Evolutionary conservation across 1,140 invertebrate genomes (phyloP), one percentile per base, ranked within the genome.

Genomic region (Saxidomus purpurata): DNA sequence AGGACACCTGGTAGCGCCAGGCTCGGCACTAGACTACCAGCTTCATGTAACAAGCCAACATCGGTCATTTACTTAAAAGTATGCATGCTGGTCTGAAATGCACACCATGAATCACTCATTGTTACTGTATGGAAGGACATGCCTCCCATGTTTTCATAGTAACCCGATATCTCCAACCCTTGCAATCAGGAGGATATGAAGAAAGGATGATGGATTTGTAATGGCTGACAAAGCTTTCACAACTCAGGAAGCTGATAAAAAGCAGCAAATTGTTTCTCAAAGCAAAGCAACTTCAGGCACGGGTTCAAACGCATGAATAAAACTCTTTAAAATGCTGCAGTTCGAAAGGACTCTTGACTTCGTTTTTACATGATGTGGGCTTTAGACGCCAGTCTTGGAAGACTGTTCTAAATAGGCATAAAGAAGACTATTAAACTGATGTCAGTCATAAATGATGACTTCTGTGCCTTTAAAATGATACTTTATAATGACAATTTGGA

Each of bases 41-140:
- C n/a, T 63, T 63, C 59, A 63, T 63, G 25, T 63, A 38, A 40
- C 67, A 71, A 11, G 67, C 34, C 22, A 36, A 36, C 67, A 71
- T 71, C 19, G 67, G 67, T 71, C 67, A 71, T 71, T n/a, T 71
- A 38, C 67, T 71, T 71, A 3, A 71, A 38, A 38, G 13, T 71
- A 8, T 38, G 34, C 34, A 71, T 71, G 67, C 67, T 71, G 67
- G 67, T 71, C 15, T 40, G 22, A 40, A 71, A 71, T n/a, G 67
- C 34, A 71, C 34, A 71, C 67, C 67, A 40, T 52, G 76, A 79
- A 52, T 79, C 47, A 79, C 49, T 79, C 76, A 79, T 79, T 52
- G 47, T 59, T 79, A 13, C 28, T n/a, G 49, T 52, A 36, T 52
- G 47, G 47, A 49, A 31, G 43, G 76, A 55, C 76, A 79, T 79